Evolutionary conservation across 2,888 invertebrate genomes (phyloP), one percentile per base, ranked within the genome.

Genomic region (Spatulosminthurus flaviceps): DNA sequence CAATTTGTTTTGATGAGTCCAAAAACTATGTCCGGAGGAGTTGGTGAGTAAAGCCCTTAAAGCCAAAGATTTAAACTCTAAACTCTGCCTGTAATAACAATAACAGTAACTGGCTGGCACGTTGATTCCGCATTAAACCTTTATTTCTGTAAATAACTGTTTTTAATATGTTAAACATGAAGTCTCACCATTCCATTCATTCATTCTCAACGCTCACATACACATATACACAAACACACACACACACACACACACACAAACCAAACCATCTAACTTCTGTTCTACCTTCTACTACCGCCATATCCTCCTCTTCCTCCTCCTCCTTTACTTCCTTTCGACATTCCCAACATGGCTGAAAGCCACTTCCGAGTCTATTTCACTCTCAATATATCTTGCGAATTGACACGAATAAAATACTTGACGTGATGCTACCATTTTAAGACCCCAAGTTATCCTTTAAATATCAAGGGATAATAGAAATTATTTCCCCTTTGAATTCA

Each of bases 31-130:
- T 26, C 28, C 26, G 26, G 67, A 1, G 26, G 67, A 67, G 67
- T 67, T 26, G 19, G 67, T 19, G 67, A 26, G 43, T 26, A n/a
- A 75, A 75, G 64, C 75, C 66, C 24, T 75, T 75, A 43, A 75
- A 64, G 24, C 34, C 41, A 34, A 24, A 64, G 75, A 28, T 75
- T 75, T 75, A 41, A 75, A 64, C 75, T 75, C 41, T 78, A 78
- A 71, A 78, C 71, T 78, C 72, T 72, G 22, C 41, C 64, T 78
- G 72, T 78, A 78, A 78, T 78, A 78, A 78, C 78, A 78, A 78
- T 78, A 78, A 78, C 78, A 73, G 61, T 78, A 72, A 73, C 41
- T 78, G 75, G 41, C 29, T 75, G 64, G 64, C 64, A 41, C 75
- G 64, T 75, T 74, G 16, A 75, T 41, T 41, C 66, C 75, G 41